phyloP scores from a whole-genome alignment of 2,113 vertebrate genomes.

The Chamaetylas fuelleborni region DNA sequence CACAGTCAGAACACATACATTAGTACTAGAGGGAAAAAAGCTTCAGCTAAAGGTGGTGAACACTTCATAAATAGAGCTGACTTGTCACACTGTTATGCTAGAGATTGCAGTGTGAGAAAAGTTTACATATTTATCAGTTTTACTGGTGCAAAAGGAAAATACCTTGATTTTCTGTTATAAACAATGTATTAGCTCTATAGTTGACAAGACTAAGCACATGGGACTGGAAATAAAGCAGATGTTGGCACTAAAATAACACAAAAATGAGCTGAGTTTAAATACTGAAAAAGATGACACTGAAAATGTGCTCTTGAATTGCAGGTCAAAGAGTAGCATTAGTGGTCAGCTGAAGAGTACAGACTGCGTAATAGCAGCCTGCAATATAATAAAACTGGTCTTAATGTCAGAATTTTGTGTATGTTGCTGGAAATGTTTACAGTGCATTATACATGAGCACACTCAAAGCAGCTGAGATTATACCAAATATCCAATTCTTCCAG shows the following conservation, averaged over 20 bases:
- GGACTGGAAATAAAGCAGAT: background rate
- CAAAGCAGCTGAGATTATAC: background rate
- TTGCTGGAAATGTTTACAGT: background rate
- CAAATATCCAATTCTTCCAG: background rate
- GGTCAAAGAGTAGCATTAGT: background rate
- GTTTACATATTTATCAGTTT: background rate
- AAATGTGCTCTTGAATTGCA: background rate
- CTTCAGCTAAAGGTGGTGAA: background rate
- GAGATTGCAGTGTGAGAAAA: background rate
- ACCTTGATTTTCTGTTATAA: background rate
- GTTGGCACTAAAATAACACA: background rate
- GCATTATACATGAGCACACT: background rate
- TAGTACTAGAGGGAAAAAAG: background rate
- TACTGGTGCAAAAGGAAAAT: background rate
- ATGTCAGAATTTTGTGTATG: background rate
- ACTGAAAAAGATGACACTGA: background rate
- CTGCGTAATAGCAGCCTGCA: accelerated
- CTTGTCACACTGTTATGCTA: background rate
- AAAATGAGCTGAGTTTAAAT: background rate
- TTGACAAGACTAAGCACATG: background rate
- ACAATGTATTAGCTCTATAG: background rate
- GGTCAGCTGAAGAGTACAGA: background rate
- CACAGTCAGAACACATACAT: background rate
- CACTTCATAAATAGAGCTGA: background rate
- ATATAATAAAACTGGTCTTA: background rate